A percentile compares a stretch with the other conserved stretches of the same genome.
Evolutionary conservation across 2,888 invertebrate species (phyloP).

Genomic region (Calliphora vomitoria): DNA sequence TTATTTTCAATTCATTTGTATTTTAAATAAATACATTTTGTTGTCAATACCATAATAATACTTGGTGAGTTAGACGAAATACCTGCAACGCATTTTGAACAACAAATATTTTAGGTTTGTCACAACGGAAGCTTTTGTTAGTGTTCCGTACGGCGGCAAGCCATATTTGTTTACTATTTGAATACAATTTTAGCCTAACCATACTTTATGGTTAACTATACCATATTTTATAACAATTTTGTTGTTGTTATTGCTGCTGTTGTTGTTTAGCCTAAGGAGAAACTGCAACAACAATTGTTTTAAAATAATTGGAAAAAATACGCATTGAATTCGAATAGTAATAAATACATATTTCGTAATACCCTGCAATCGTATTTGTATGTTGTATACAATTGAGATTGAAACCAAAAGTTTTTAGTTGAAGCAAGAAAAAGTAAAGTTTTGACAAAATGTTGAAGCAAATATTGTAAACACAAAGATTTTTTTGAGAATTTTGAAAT

Average conservation of each 20-base stretch:
- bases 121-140: constrained; percentile 63
- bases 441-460: no score
- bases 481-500: no score
- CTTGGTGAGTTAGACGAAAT: not conserved
- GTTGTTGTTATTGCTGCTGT: not conserved
- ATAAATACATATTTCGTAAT: constrained; percentile 31
- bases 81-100: constrained; percentile 21
- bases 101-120: constrained; percentile 19
- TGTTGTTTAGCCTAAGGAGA: constrained; percentile 14
- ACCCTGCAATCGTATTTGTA: not conserved
- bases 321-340: constrained; percentile 21
- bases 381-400: not conserved
- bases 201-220: constrained; percentile 50
- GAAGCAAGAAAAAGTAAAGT: no score
- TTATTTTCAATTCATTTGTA: not conserved
- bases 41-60: not conserved
- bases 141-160: constrained; percentile 13
- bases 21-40: not conserved
- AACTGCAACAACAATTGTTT: constrained; percentile 37
- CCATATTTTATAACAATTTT: constrained; percentile 33
- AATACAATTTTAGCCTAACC: constrained; percentile 53
- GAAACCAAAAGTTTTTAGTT: constrained; percentile 9
- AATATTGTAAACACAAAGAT: no score
- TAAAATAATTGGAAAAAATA: not conserved
- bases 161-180: constrained; percentile 53